Evolutionary conservation across 2,888 invertebrate genomes (phyloP), one percentile per base, ranked within the genome.

Genomic region (Drosophila neonasuta): DNA sequence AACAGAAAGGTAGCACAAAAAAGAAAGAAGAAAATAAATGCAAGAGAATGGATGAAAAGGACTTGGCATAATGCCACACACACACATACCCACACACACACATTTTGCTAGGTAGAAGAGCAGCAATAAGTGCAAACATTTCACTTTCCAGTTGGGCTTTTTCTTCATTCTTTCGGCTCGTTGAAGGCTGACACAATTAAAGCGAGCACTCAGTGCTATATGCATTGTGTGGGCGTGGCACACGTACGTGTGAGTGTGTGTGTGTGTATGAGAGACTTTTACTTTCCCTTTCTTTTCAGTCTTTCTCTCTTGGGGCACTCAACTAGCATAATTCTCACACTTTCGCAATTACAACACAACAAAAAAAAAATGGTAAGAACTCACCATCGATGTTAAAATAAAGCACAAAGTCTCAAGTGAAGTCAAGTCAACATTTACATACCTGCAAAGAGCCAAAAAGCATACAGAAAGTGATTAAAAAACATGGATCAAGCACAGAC

Each of bases 51-150:
- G 29, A 32, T 45, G 42, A 13, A 58, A 61, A 58, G 24, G 39
- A 58, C 57, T 29, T 57, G 61, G 44, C 52, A 59, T 30, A 50
- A 30, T 44, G 48, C 48, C 65, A 71, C 60, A 77, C 39, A 77
- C 24, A 6, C 24, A 0, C 24, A 24, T 6, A 24, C 6, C 1
- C 24, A 5, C 24, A 0, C 24, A 1, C 5, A 24, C 24, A 24
- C 30, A 41, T 60, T 60, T 50, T 67, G 50, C 44, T 51, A 62
- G 74, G 68, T 13, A 32, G 52, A 30, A 32, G 52, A 30, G 48
- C 39, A 56, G 52, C 70, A 58, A 65, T 77, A 73, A 69, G 64
- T 69, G 69, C 78, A 74, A 74, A 66, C 65, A 79, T 75, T 75
- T 79, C 71, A 74, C 75, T 79, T 75, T 79, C 50, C 51, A 60